Percentiles rank a stretch among this genome's conserved stretches.
phyloP scores from a whole-genome alignment of 30 jellyfish, hydroid and myxozoan species.

The Aurelia coerulea region DNA sequence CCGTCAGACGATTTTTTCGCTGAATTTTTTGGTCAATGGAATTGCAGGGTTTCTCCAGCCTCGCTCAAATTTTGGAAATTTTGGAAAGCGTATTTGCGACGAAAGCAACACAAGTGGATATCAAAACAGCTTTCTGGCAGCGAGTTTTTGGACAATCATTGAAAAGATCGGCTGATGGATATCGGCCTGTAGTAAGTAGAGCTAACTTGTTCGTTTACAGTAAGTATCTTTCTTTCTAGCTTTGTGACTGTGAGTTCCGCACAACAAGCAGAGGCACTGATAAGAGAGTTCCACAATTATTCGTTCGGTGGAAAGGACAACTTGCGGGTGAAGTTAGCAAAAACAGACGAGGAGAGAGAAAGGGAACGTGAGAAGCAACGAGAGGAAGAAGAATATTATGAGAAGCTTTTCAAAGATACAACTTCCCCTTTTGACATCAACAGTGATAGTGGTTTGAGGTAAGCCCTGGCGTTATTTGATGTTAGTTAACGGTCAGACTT shows the following conservation, averaged over 20 bases:
- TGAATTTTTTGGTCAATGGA: no score
- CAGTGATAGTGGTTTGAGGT: constrained; percentile 4
- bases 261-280: constrained; percentile 69
- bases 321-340: constrained; percentile 60
- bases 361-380: constrained; percentile 24
- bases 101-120: no score
- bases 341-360: constrained; percentile 46
- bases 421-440: constrained; percentile 4
- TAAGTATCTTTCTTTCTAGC: constrained; percentile 12
- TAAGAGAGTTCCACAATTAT: constrained; percentile 55
- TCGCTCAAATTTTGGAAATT: no score
- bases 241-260: constrained; percentile 64
- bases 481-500: no score
- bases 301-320: constrained; percentile 66
- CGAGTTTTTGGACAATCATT: no score
- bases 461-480: background rate
- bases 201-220: no score
- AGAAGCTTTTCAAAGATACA: constrained; percentile 33
- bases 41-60: no score
- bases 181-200: no score
- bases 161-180: no score
- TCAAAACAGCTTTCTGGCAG: no score
- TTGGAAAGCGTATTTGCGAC: no score
- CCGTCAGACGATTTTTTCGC: no score
- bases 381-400: constrained; percentile 62